Conservation (phyloP, 2,797 vertebrate species). For the Sebastolobus alascanus region DNA sequence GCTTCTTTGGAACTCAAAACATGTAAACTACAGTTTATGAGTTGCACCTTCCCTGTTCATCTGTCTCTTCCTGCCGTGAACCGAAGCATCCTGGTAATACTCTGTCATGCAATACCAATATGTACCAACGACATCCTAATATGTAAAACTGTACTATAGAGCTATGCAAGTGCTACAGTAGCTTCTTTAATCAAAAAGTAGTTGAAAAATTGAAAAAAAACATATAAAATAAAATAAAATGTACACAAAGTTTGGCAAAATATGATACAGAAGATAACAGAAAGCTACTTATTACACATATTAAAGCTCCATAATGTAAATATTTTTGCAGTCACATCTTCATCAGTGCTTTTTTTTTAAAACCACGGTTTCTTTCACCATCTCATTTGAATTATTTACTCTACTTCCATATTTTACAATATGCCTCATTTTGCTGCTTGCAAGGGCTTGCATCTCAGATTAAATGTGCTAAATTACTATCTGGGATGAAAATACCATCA, state of each 20-base stretch:
- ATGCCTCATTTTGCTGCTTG: background rate
- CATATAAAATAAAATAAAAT: background rate
- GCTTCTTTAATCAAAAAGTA: background rate
- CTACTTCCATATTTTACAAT: background rate
- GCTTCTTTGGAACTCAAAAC: background rate
- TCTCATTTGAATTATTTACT: background rate
- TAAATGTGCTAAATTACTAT: background rate
- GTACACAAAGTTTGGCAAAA: background rate
- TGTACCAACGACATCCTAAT: background rate
- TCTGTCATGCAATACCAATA: background rate
- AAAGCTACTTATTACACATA: background rate
- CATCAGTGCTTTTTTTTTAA: background rate
- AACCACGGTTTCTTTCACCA: background rate
- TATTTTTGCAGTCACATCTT: background rate
- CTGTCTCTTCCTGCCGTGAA: background rate
- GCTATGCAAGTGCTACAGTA: background rate
- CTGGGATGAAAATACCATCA: background rate
- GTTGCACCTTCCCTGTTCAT: background rate
- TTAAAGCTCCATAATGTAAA: background rate
- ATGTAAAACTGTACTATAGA: background rate
- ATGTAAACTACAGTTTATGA: background rate
- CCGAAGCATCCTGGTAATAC: background rate
- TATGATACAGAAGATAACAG: background rate
- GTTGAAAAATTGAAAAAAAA: background rate
- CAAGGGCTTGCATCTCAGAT: background rate